Percentiles rank a stretch among this genome's conserved stretches.
These are phyloP conservation scores for Ctenopoma multispine DNA, from an alignment of 2,797 vertebrate species.

Conservation along the genomic window DNA sequence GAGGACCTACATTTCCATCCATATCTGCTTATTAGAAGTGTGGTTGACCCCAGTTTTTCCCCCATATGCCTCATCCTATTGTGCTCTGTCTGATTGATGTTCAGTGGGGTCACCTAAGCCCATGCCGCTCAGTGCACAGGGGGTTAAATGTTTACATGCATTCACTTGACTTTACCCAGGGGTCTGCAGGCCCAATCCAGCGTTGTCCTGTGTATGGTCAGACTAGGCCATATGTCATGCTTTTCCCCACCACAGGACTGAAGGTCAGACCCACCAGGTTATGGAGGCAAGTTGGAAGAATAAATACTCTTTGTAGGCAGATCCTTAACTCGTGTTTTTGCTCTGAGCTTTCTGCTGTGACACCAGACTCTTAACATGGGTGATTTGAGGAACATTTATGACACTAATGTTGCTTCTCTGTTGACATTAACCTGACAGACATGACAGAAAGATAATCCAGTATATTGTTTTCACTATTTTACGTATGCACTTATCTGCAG, in stretches of 20 bases:
- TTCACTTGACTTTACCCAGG: constrained; percentile 81
- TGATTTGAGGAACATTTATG: constrained; percentile 43
- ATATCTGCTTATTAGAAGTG: constrained; percentile 76
- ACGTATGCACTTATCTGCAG: constrained; percentile 52
- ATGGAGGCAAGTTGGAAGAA: constrained; percentile 58
- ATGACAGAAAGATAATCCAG: constrained; percentile 57
- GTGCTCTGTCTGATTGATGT: constrained; percentile 81
- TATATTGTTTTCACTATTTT: constrained; percentile 48
- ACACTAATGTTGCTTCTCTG: constrained; percentile 59
- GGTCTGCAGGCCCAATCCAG: constrained; percentile 53
- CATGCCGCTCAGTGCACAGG: constrained; percentile 67
- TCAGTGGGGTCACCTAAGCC: constrained; percentile 83
- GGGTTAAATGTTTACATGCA: constrained; percentile 85
- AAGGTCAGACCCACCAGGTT: constrained; percentile 62
- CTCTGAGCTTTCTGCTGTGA: constrained; percentile 40
- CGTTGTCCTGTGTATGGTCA: constrained; percentile 19
- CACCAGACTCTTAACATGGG: constrained; percentile 42
- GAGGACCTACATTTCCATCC: constrained; percentile 70
- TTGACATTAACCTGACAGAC: constrained; percentile 66
- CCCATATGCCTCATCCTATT: constrained; percentile 77
- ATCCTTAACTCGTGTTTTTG: constrained; percentile 32
- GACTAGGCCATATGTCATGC: constrained; percentile 64
- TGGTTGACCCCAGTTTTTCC: constrained; percentile 70
- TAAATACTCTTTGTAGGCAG: constrained; percentile 49
- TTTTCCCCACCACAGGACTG: constrained; percentile 51